Conservation (phyloP, 2,888 invertebrate species). For the Uloborus plumipes region DNA sequence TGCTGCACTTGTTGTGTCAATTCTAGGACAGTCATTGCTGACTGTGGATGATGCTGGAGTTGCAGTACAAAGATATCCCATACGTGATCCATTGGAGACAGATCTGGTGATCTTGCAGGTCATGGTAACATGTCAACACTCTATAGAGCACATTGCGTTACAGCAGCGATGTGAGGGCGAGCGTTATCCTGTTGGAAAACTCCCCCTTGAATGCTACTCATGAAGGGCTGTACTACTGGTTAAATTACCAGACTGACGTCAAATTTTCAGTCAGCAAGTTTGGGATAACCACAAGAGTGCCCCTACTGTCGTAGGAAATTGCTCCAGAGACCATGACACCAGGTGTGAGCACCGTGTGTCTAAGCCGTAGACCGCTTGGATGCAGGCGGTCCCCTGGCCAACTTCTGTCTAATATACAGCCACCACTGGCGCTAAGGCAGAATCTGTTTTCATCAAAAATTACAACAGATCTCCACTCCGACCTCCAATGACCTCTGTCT, state of each 20-base stretch:
- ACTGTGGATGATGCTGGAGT: constrained; percentile 16
- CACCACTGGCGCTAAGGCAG: not conserved
- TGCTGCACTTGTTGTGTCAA: constrained; percentile 8
- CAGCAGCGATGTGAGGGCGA: no score
- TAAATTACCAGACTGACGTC: no score
- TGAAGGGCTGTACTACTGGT: not conserved
- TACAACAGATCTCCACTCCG: no score
- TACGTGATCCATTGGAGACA: not conserved
- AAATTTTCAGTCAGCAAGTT: not conserved
- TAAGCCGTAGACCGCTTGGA: no score
- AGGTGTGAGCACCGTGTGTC: not conserved
- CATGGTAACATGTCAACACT: no score
- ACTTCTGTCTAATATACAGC: not conserved
- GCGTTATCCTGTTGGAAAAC: not conserved
- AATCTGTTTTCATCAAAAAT: not conserved
- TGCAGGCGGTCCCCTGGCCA: no score
- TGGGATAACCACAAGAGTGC: not conserved
- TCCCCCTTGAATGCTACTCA: not conserved
- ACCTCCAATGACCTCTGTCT: no score
- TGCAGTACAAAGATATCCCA: not conserved
- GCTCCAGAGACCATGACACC: not conserved
- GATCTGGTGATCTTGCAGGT: no score
- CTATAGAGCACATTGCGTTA: no score
- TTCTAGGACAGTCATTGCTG: not conserved
- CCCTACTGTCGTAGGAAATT: not conserved